Conservation (phyloP, 1,140 invertebrate genomes). For the Papilio dardanus region DNA sequence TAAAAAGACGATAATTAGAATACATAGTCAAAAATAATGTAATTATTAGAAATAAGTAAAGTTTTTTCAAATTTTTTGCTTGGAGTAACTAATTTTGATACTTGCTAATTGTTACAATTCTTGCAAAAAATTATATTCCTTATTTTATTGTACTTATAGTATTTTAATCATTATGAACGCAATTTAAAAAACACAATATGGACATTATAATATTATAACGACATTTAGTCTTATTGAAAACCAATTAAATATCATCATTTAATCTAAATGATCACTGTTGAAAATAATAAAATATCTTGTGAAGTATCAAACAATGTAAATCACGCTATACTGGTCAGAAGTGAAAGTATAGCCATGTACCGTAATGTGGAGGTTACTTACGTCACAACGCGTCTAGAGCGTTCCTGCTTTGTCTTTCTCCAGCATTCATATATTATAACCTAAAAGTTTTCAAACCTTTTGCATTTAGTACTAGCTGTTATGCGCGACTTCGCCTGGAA, state of each 20-base stretch:
- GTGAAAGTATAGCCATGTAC: constrained; percentile 44
- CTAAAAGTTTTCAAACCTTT: too few species aligned
- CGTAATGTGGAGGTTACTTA: constrained; percentile 40
- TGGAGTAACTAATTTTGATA: background rate
- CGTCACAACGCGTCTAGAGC: constrained; percentile 40
- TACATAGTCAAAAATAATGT: background rate
- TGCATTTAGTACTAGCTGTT: too few species aligned
- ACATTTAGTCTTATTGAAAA: background rate
- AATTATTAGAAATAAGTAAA: background rate
- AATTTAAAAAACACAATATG: too few species aligned
- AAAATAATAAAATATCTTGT: background rate
- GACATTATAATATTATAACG: too few species aligned
- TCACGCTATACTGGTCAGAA: constrained; percentile 36
- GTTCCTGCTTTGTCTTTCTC: constrained; percentile 27
- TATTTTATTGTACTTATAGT: too few species aligned
- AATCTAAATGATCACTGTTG: too few species aligned
- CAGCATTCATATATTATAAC: too few species aligned
- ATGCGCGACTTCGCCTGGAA: too few species aligned
- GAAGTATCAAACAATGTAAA: constrained; percentile 34
- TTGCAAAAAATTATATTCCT: too few species aligned
- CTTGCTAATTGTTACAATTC: background rate
- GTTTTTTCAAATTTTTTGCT: background rate
- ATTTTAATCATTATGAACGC: too few species aligned
- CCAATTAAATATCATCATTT: background rate
- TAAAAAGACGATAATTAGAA: too few species aligned